Evolutionary conservation across 2,888 invertebrate genomes (phyloP).

Genomic region (Hydropsyche betteni): DNA sequence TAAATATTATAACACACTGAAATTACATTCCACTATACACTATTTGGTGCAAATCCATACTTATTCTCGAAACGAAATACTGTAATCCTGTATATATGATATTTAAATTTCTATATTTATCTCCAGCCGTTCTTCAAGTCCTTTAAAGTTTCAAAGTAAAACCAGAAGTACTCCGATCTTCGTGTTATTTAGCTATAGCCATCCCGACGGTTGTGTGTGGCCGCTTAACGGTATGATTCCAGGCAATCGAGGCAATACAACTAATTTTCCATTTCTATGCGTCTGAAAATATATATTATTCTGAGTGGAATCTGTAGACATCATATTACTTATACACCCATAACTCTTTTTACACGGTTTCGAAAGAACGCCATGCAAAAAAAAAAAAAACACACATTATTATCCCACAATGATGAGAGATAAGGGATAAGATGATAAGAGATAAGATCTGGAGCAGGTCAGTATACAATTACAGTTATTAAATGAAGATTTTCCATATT

Average conservation of each 20-base stretch:
- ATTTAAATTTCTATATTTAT: too few relatives aligned
- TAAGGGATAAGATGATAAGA: too few relatives aligned
- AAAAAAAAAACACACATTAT: too few relatives aligned
- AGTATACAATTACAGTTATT: background rate
- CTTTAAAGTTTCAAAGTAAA: background rate
- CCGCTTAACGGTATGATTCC: conserved; percentile 80
- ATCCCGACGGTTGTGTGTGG: conserved; percentile 75
- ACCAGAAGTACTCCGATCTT: background rate
- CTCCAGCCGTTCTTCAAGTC: background rate
- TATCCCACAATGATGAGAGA: too few relatives aligned
- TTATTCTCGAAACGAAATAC: background rate
- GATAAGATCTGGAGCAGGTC: background rate
- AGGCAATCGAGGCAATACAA: conserved; percentile 72
- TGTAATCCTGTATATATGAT: too few relatives aligned
- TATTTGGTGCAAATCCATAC: conserved; percentile 35
- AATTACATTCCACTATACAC: conserved; percentile 37
- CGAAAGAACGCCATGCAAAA: too few relatives aligned
- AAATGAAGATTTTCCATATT: background rate
- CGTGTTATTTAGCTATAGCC: conserved; percentile 63
- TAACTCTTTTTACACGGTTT: too few relatives aligned
- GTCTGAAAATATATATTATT: conserved; percentile 43
- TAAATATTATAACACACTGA: conserved; percentile 24
- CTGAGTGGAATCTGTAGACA: conserved; percentile 2
- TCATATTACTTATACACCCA: background rate
- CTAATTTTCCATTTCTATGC: conserved; percentile 68